A percentile compares a stretch with the other conserved stretches of the same genome.
Evolutionary conservation across 2,888 invertebrate genomes (phyloP).

Genomic region (Ecliptopera silaceata): DNA sequence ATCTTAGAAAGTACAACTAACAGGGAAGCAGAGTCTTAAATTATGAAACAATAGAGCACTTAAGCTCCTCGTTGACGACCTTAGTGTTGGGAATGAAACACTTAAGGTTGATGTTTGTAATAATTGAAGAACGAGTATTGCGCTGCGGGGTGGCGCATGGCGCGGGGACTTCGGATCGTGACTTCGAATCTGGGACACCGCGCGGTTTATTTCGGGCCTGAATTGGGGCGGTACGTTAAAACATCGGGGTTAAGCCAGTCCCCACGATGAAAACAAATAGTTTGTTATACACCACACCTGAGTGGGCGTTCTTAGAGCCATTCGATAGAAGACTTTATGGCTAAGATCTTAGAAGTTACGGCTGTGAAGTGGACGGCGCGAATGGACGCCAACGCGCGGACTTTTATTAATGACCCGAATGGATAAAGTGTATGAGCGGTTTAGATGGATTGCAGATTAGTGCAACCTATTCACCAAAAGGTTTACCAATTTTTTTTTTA

Average conservation of each 20-base stretch:
- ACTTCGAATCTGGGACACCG: slow-evolving; percentile 66
- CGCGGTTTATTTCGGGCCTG: slow-evolving; percentile 70
- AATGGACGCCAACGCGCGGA: slow-evolving; percentile 35
- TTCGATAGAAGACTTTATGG: slow-evolving; percentile 43
- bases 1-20: background rate
- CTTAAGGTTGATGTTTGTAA: slow-evolving; percentile 41
- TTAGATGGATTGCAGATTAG: slow-evolving; percentile 33
- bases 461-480: background rate
- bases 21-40: background rate
- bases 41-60: slow-evolving; percentile 11
- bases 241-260: slow-evolving; percentile 67
- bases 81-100: slow-evolving; percentile 26
- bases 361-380: slow-evolving; percentile 37
- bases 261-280: slow-evolving; percentile 66
- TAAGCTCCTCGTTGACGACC: slow-evolving; percentile 13
- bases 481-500: too few species aligned
- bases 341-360: slow-evolving; percentile 39
- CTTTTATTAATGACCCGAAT: slow-evolving; percentile 50
- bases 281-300: slow-evolving; percentile 57
- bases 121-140: slow-evolving; percentile 49
- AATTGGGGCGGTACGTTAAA: slow-evolving; percentile 75
- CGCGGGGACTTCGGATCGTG: too few species aligned
- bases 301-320: slow-evolving; percentile 54
- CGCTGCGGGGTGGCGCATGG: slow-evolving; percentile 49
- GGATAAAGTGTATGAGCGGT: slow-evolving; percentile 30